These are phyloP conservation scores for Cabera pusaria DNA, from an alignment of 2,888 invertebrate species.

Conservation along the genomic window DNA sequence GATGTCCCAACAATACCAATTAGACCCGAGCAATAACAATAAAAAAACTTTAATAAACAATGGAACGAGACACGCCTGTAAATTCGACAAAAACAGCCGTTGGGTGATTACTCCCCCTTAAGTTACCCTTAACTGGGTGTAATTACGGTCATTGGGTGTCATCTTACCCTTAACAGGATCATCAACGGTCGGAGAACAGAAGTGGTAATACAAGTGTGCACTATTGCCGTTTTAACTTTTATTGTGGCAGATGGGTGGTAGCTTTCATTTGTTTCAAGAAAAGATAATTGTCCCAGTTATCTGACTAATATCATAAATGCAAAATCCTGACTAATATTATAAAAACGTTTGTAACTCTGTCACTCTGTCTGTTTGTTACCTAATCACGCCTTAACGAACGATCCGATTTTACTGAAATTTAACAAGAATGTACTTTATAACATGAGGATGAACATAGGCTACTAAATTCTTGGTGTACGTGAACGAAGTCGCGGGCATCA, in stretches of 20 bases:
- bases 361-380: too few relatives aligned
- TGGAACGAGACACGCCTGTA: conserved; percentile 58
- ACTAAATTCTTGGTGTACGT: too few relatives aligned
- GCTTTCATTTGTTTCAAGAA: not conserved
- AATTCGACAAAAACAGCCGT: conserved; percentile 64
- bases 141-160: conserved; percentile 79
- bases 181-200: conserved; percentile 50
- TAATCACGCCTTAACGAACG: too few relatives aligned
- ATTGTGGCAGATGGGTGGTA: conserved; percentile 1
- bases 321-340: too few relatives aligned
- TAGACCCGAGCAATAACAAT: conserved; percentile 56
- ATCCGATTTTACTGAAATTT: too few relatives aligned
- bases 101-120: conserved; percentile 58
- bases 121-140: conserved; percentile 55
- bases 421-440: too few relatives aligned
- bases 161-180: conserved; percentile 76
- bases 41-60: conserved; percentile 77
- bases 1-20: conserved; percentile 40
- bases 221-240: conserved; percentile 26
- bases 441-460: too few relatives aligned
- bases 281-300: too few relatives aligned
- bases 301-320: too few relatives aligned
- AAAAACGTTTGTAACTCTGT: too few relatives aligned
- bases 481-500: too few relatives aligned
- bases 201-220: conserved; percentile 40